These are phyloP conservation scores for Drosophila kurseongensis DNA, from an alignment of 1,140 invertebrate species.

Conservation along the genomic window DNA sequence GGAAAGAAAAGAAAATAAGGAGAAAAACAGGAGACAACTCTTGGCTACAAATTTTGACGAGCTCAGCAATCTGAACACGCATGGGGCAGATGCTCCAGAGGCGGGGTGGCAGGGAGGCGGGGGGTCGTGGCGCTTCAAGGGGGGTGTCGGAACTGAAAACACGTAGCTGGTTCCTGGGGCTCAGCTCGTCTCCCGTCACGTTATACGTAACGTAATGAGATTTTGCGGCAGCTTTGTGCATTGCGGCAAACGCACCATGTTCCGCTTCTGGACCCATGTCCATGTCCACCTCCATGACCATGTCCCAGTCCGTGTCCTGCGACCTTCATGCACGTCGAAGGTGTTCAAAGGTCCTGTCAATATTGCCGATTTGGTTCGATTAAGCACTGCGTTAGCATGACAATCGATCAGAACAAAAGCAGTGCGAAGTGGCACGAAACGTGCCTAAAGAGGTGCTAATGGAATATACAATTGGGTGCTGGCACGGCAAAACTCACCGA, in stretches of 20 bases:
- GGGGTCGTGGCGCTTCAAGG: not conserved
- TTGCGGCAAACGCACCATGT: slow-evolving; percentile 22
- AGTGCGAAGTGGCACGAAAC: not conserved
- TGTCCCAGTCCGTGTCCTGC: not conserved
- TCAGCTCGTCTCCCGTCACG: slow-evolving; percentile 48
- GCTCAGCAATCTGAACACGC: slow-evolving; percentile 60
- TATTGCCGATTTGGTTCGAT: slow-evolving; percentile 12
- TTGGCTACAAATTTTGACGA: slow-evolving; percentile 57
- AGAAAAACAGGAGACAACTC: slow-evolving; percentile 24
- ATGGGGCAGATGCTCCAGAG: slow-evolving; percentile 34
- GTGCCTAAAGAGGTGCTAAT: not conserved
- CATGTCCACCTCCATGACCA: slow-evolving; percentile 2
- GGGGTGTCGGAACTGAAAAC: slow-evolving; percentile 21
- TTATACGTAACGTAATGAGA: slow-evolving; percentile 73
- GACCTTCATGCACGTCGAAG: not conserved
- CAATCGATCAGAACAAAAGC: not conserved
- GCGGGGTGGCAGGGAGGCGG: too few species aligned
- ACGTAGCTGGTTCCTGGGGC: slow-evolving; percentile 40
- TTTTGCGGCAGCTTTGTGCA: slow-evolving; percentile 73
- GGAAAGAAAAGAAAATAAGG: not conserved
- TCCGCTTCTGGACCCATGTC: not conserved
- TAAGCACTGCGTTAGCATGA: not conserved
- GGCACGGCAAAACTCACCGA: not conserved
- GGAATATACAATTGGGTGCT: not conserved
- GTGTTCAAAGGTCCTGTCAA: slow-evolving; percentile 18